Conservation (phyloP, 53 echinoderm and acorn worm species). For the Hippasteria phrygiana region DNA sequence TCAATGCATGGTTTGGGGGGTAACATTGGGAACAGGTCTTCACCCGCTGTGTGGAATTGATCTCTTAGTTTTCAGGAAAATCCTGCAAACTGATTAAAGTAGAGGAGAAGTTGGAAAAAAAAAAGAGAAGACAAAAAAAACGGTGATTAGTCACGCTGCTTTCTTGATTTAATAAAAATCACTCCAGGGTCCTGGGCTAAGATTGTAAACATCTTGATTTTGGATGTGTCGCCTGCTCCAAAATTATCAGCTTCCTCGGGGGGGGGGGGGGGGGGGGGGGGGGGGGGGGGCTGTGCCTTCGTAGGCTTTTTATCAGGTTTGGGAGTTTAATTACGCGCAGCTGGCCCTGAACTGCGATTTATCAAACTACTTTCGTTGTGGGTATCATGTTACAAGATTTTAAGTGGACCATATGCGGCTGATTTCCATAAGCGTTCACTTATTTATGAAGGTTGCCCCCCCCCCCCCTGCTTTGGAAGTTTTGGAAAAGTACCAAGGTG, state of each 20-base stretch:
- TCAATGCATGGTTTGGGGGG: no score
- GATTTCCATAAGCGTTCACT: conserved; percentile 36
- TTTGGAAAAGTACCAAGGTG: no score
- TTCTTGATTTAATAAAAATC: conserved; percentile 36
- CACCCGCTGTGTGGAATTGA: no score
- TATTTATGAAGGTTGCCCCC: conserved; percentile 11
- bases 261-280: no score
- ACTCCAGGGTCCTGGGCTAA: conserved; percentile 23
- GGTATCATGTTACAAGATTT: conserved; percentile 10
- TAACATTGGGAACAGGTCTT: no score
- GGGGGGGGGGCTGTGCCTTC: not conserved
- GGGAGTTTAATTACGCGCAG: conserved; percentile 40
- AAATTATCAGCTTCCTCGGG: conserved; percentile 50
- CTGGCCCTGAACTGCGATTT: conserved; percentile 24
- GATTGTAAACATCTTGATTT: conserved; percentile 39
- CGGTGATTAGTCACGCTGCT: conserved; percentile 19
- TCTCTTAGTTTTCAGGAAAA: conserved; percentile 6
- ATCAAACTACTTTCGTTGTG: conserved; percentile 11
- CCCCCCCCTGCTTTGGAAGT: no score
- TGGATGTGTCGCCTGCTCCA: not conserved
- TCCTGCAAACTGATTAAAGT: not conserved
- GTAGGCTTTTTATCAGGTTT: conserved; percentile 1
- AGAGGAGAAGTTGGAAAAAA: conserved; percentile 5
- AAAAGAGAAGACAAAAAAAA: no score
- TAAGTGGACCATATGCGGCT: conserved; percentile 3